Base-by-base conservation (phyloP, 2,888 invertebrate genomes). In the Eumacrocentrus americanus region DNA sequence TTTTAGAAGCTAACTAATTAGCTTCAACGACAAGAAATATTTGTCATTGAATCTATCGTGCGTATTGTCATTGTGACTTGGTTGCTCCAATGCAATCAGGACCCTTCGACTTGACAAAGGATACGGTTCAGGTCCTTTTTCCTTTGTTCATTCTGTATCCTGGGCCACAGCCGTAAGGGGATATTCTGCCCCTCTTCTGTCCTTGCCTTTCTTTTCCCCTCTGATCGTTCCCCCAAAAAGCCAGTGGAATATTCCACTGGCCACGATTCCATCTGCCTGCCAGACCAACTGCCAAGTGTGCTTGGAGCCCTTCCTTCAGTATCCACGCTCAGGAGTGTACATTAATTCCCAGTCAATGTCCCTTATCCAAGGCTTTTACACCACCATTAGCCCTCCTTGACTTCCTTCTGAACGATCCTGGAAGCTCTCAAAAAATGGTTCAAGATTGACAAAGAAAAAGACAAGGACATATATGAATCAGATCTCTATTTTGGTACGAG, bases 221-320 rank as follows among this genome's bases (percentile, higher is more conserved):
- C 54, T 20, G 44, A 23, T 38, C 38, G 18, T 42, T 40, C 35
- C 35, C 37, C 22, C 34, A 5, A 29, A 55, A 52, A 38, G 16
- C 40, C 63, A 55, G 53, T 65, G 67, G 65, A 67, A 67, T 67
- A 67, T 67, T 67, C 67, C 67, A 62, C 62, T 66, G 62, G 52
- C 51, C 29, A 40, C 22, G 25, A 42, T 46, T 25, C 37, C 58
- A 58, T 58, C 58, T 58, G 58, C 58, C 37, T 44, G 11, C 51
- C 40, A 55, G 55, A 29, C 51, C 29, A 58, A 51, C 51, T 58
- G 44, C 48, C 40, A 37, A 48, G 22, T 38, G n/a, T 34, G 18
- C 38, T n/a, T 56, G 38, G 23, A 16, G 25, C 58, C 58, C 46
- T 58, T 51, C n/a, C 16, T 29, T 58, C 20, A 48, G 35, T 46